Evolutionary conservation across 2,888 invertebrate genomes (phyloP).

Genomic region (Branchipolynoe longqiensis): DNA sequence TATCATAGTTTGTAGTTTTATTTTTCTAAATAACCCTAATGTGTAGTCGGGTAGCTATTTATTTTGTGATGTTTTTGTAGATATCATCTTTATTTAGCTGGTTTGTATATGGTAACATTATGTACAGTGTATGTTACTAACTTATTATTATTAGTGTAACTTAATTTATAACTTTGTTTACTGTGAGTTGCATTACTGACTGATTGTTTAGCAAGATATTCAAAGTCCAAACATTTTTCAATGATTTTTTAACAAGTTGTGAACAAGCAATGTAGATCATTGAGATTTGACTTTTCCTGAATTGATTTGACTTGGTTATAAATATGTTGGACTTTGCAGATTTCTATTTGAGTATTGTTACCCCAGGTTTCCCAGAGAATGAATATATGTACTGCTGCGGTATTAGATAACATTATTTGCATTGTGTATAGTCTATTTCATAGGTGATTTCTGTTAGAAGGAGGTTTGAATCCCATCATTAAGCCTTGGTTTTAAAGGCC

Average conservation of each 20-base stretch:
- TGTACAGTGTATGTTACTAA: slow-evolving; percentile 52
- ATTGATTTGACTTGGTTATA: slow-evolving; percentile 23
- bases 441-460: slow-evolving; percentile 39
- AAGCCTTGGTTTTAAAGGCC: not conserved
- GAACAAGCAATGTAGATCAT: slow-evolving; percentile 49
- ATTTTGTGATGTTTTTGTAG: slow-evolving; percentile 58
- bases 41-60: slow-evolving; percentile 54
- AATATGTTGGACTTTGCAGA: slow-evolving; percentile 35
- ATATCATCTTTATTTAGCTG: slow-evolving; percentile 50
- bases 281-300: not conserved
- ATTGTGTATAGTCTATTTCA: slow-evolving; percentile 33
- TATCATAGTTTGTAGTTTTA: slow-evolving; percentile 54
- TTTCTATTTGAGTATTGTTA: not conserved
- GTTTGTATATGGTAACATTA: slow-evolving; percentile 56
- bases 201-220: slow-evolving; percentile 8
- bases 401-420: slow-evolving; percentile 24
- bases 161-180: slow-evolving; percentile 24
- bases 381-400: slow-evolving; percentile 24
- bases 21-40: slow-evolving; percentile 50
- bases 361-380: slow-evolving; percentile 2
- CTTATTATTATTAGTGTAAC: slow-evolving; percentile 29
- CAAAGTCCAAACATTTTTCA: slow-evolving; percentile 21
- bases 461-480: slow-evolving; percentile 46
- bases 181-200: slow-evolving; percentile 28
- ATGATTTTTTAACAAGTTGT: no score